A percentile compares a stretch with the other conserved stretches of the same genome.
Evolutionary conservation across 2,888 invertebrate genomes (phyloP).

Genomic region (Watsonalla binaria): DNA sequence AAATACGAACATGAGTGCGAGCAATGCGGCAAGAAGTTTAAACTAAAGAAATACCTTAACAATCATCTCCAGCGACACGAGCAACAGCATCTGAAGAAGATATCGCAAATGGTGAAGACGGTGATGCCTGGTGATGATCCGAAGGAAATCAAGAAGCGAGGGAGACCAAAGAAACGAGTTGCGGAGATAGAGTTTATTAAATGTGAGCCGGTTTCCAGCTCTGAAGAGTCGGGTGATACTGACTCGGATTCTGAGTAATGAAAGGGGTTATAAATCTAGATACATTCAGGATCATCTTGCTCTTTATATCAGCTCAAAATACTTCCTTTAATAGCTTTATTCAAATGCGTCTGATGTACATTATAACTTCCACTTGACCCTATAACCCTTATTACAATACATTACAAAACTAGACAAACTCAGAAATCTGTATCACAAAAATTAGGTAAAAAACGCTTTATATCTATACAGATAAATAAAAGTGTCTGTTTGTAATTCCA

Average conservation of each 20-base stretch:
- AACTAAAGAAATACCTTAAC: slow-evolving; percentile 60
- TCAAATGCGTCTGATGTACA: too few species aligned
- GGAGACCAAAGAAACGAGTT: slow-evolving; percentile 35
- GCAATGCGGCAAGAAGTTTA: slow-evolving; percentile 68
- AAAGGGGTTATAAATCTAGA: slow-evolving; percentile 3
- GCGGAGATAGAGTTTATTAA: slow-evolving; percentile 70
- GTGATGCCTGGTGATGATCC: slow-evolving; percentile 52
- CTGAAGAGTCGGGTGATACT: slow-evolving; percentile 40
- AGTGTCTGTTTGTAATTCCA: too few species aligned
- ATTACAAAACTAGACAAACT: too few species aligned
- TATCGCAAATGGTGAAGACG: slow-evolving; percentile 68
- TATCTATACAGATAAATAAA: too few species aligned
- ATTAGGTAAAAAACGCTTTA: too few species aligned
- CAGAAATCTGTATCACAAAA: too few species aligned
- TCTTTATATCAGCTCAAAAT: too few species aligned
- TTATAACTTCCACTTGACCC: too few species aligned
- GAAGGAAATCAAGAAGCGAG: slow-evolving; percentile 29
- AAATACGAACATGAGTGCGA: slow-evolving; percentile 63
- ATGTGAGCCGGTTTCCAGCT: slow-evolving; percentile 64
- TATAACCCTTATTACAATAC: too few species aligned
- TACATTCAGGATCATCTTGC: too few species aligned
- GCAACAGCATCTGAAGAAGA: slow-evolving; percentile 63
- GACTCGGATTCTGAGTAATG: slow-evolving; percentile 31
- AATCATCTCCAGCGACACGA: slow-evolving; percentile 69
- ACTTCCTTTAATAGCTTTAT: too few species aligned